Evolutionary conservation across 2,113 vertebrate genomes (phyloP).

Genomic region (Pao palembangensis): DNA sequence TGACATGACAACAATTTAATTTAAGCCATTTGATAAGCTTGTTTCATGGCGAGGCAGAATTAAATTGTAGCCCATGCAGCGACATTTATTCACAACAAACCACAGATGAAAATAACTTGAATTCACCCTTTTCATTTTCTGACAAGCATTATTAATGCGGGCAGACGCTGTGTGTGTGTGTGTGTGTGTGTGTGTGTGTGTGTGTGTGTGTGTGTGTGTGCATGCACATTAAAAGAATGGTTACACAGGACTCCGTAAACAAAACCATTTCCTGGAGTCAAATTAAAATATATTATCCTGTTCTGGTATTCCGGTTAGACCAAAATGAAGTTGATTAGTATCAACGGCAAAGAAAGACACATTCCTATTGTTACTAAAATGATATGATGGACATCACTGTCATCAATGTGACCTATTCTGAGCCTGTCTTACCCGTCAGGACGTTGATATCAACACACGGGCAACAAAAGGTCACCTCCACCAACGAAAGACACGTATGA

Average conservation of each 20-base stretch:
- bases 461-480: too few species aligned
- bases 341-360: slow-evolving; percentile 11
- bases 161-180: not conserved
- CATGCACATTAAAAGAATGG: slow-evolving; percentile 18
- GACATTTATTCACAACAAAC: slow-evolving; percentile 48
- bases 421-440: too few species aligned
- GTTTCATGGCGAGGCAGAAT: slow-evolving; percentile 8
- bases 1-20: slow-evolving; percentile 47
- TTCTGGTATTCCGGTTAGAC: slow-evolving; percentile 3
- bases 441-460: too few species aligned
- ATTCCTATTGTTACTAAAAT: not conserved
- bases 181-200: not conserved
- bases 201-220: not conserved
- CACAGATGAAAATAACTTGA: slow-evolving; percentile 37
- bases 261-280: not conserved
- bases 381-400: too few species aligned
- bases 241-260: slow-evolving; percentile 8
- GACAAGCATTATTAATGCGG: slow-evolving; percentile 21
- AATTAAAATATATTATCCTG: not conserved
- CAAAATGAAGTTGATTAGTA: slow-evolving; percentile 3
- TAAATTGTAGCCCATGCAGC: slow-evolving; percentile 24
- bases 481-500: too few species aligned
- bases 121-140: slow-evolving; percentile 36
- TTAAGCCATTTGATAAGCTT: slow-evolving; percentile 42
- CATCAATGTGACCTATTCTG: too few species aligned